phyloP scores from a whole-genome alignment of 35 echinoderm and acorn worm genomes.

The Heliocidaris erythrogramma region DNA sequence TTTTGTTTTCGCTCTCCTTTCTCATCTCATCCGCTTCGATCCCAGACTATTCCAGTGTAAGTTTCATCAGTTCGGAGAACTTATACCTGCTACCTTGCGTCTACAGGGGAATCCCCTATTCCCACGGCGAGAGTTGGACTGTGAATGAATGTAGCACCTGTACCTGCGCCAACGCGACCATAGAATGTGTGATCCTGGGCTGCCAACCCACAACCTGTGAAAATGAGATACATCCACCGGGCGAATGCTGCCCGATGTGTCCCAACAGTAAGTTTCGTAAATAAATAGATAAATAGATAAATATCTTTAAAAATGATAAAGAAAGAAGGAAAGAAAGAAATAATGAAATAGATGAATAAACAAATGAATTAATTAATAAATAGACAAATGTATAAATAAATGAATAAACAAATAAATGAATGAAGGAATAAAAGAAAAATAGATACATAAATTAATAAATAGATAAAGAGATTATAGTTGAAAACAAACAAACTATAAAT shows the following conservation, averaged over 20 bases:
- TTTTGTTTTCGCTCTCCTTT: not conserved
- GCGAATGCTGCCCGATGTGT: conserved; percentile 38
- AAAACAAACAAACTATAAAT: not conserved
- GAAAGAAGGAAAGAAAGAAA: too few species aligned
- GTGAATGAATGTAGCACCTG: conserved; percentile 31
- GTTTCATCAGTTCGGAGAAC: conserved; percentile 36
- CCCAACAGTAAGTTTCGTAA: not conserved
- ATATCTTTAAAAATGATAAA: not conserved
- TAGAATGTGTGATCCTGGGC: conserved; percentile 20
- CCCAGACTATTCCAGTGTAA: conserved; percentile 27
- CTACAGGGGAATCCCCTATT: conserved; percentile 34
- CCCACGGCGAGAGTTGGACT: conserved; percentile 8
- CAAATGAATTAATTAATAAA: too few species aligned
- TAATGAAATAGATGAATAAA: conserved; percentile 15
- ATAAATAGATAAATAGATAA: not conserved
- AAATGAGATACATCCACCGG: conserved; percentile 26
- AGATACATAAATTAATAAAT: conserved; percentile 12
- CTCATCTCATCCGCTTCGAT: not conserved
- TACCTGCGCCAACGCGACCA: conserved; percentile 22
- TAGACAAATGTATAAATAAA: too few species aligned
- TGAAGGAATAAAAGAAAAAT: not conserved
- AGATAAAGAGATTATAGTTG: not conserved
- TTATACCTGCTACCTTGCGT: conserved; percentile 20
- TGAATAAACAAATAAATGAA: too few species aligned
- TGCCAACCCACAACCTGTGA: conserved; percentile 23